Base-by-base conservation (phyloP, 2,888 invertebrate species). In the Arctia plantaginis region DNA sequence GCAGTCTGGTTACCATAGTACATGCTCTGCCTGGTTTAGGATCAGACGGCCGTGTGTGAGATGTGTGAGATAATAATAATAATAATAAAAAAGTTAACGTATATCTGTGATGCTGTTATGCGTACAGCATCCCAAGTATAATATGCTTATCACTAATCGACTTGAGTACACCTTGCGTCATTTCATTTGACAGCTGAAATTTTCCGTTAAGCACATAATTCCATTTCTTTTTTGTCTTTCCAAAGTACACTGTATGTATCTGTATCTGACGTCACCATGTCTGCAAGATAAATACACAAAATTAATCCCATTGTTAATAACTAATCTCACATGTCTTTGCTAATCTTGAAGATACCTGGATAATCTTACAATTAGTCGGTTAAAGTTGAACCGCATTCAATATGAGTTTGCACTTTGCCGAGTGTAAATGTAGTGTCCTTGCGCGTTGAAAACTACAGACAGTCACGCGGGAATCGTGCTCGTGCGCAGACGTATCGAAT, bases 391-490 rank as follows among this genome's bases (percentile, higher is more conserved):
- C 70, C 35, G 76, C 64, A 72, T 62, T 66, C 33, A 66, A 72
- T 75, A 76, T 70, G 82, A 62, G 75, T 74, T 41, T 72, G 39
- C 73, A 74, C 73, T 76, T 69, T 77, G 76, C n/a, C n/a, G n/a
- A n/a, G n/a, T n/a, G n/a, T n/a, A n/a, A n/a, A n/a, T 76, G 73
- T 51, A 39, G 69, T 77, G 83, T 80, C 83, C 83, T 84, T 84
- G 83, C 76, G 74, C 73, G 74, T 69, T 72, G 77, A 81, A 78
- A 83, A 71, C 75, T 74, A 77, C 20, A 69, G 72, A 39, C 82
- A 84, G 84, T 84, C 82, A 83, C 84, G 83, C 84, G 83, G 75
- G 75, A 77, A 71, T 77, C 55, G 70, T 79, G 84, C 77, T 75
- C 62, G 64, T 69, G 78, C 55, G 80, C 76, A 69, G 75, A 72